phyloP scores from a whole-genome alignment of 2,797 vertebrate species.

The Crotalus adamanteus region DNA sequence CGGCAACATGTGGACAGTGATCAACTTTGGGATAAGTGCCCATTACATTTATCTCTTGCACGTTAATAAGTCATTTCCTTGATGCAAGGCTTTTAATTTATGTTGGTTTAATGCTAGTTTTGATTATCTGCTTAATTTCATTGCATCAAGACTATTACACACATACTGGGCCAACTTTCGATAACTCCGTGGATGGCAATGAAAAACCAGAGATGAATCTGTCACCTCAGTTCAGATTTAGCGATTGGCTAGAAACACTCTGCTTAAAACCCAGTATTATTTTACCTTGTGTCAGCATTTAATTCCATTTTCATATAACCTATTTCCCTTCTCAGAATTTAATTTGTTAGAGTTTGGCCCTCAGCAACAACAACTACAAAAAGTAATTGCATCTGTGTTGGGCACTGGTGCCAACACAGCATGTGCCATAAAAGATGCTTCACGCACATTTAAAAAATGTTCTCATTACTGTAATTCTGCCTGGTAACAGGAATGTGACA shows the following conservation, averaged over 20 bases:
- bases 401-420: conserved; percentile 61
- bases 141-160: conserved; percentile 60
- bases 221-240: conserved; percentile 65
- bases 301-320: conserved; percentile 74
- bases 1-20: conserved; percentile 44
- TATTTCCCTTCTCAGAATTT: conserved; percentile 70
- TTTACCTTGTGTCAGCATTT: conserved; percentile 72
- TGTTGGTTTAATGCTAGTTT: conserved; percentile 42
- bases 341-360: conserved; percentile 69
- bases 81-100: conserved; percentile 69
- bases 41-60: conserved; percentile 47
- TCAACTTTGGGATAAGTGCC: conserved; percentile 49
- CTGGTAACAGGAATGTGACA: conserved; percentile 56
- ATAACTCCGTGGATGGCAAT: conserved; percentile 57
- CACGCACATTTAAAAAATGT: conserved; percentile 62
- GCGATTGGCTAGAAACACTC: conserved; percentile 65
- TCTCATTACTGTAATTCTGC: conserved; percentile 61
- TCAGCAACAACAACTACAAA: conserved; percentile 60
- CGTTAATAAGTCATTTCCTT: conserved; percentile 58
- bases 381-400: conserved; percentile 66
- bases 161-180: conserved; percentile 40
- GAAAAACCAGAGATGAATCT: conserved; percentile 63
- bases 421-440: conserved; percentile 61
- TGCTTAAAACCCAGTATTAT: conserved; percentile 64
- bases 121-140: conserved; percentile 57